These are phyloP conservation scores for Sycon ciliatum DNA, from an alignment of 37 sponge, comb jelly and placozoan species.

Conservation along the genomic window DNA sequence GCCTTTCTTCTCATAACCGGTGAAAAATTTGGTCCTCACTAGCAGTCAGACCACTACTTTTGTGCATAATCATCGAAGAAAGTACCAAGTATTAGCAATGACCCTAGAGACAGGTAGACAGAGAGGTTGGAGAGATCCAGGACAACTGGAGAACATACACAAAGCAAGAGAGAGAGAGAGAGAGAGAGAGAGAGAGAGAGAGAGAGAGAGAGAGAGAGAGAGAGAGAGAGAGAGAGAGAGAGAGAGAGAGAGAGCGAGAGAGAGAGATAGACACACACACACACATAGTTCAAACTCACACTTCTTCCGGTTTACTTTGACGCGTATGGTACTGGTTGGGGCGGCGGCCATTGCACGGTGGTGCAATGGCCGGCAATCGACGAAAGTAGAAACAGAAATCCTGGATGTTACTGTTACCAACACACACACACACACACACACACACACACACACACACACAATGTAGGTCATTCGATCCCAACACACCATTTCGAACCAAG, in stretches of 20 bases:
- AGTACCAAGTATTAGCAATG: too few species aligned
- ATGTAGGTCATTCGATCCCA: too few species aligned
- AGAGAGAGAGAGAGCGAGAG: too few species aligned
- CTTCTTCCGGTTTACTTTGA: too few species aligned
- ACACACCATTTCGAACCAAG: too few species aligned
- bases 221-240: not conserved
- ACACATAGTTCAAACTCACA: not conserved
- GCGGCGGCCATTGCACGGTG: too few species aligned
- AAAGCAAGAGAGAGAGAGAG: too few species aligned
- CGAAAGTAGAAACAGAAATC: constrained; percentile 46
- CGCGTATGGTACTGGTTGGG: constrained; percentile 40
- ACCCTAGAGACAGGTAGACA: not conserved
- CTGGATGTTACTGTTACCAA: constrained; percentile 40
- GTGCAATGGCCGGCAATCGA: constrained; percentile 37
- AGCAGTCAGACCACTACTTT: not conserved
- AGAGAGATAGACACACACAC: too few species aligned
- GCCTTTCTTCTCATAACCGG: too few species aligned
- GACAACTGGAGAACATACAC: not conserved
- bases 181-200: not conserved
- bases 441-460: constrained; percentile 2
- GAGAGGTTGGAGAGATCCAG: not conserved
- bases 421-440: constrained; percentile 24
- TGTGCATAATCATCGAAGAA: not conserved
- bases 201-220: not conserved
- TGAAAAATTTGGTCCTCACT: too few species aligned